Conservation (phyloP, 2,888 invertebrate species). For the Dromius quadrimaculatus region DNA sequence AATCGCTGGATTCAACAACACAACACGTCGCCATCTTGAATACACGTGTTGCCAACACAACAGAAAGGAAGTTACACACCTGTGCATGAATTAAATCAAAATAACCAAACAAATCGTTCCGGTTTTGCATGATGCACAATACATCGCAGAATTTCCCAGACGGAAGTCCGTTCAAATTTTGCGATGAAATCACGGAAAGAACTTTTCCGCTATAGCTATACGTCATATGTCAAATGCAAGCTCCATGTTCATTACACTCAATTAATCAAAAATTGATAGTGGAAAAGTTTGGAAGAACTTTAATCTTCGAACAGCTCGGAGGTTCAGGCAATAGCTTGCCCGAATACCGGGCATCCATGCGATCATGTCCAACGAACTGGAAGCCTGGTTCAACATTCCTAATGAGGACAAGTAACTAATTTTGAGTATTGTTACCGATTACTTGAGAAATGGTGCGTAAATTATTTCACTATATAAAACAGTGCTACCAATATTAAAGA, state of each 20-base stretch:
- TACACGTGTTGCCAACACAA: conserved; percentile 32
- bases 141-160: conserved; percentile 25
- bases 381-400: too few species aligned
- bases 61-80: conserved; percentile 28
- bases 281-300: conserved; percentile 32
- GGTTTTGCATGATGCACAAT: conserved; percentile 15
- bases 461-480: too few species aligned
- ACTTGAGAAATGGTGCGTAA: too few species aligned
- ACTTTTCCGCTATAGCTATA: conserved; percentile 36
- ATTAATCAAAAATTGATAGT: conserved; percentile 45
- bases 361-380: conserved; percentile 25
- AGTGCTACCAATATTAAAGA: too few species aligned
- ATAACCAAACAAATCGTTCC: conserved; percentile 44
- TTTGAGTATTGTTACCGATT: too few species aligned
- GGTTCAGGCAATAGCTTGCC: conserved; percentile 27
- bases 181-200: conserved; percentile 30
- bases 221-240: conserved; percentile 45
- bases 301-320: not conserved
- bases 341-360: conserved; percentile 16
- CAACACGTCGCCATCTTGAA: conserved; percentile 29
- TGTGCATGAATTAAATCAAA: conserved; percentile 45
- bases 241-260: conserved; percentile 37
- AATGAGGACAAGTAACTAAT: conserved; percentile 6
- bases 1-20: conserved; percentile 35
- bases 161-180: conserved; percentile 25